A percentile compares a stretch with the other conserved stretches of the same genome.
Evolutionary conservation across 1,140 invertebrate species (phyloP).

Genomic region (Proctacanthus coquilletti): DNA sequence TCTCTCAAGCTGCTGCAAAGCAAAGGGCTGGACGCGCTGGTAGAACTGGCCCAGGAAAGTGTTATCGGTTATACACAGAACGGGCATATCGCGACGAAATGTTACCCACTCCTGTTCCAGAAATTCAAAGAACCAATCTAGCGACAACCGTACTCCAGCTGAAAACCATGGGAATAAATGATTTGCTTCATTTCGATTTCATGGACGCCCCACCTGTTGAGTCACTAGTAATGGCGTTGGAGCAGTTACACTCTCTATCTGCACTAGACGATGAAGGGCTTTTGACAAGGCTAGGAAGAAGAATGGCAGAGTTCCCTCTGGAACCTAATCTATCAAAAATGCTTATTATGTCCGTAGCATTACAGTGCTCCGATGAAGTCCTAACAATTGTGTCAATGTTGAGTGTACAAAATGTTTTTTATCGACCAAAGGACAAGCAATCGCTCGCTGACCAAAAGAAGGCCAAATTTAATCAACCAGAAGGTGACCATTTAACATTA

Average conservation of each 20-base stretch:
- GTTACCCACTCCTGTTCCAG: conserved; percentile 96
- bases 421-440: conserved; percentile 93
- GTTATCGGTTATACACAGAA: conserved; percentile 96
- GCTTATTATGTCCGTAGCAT: conserved; percentile 96
- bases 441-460: conserved; percentile 97
- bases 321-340: conserved; percentile 99
- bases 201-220: conserved; percentile 99
- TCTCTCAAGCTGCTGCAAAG: conserved; percentile 96
- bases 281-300: conserved; percentile 78
- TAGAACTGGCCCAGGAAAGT: conserved; percentile 93
- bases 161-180: conserved; percentile 99
- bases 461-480: conserved; percentile 96
- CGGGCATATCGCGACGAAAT: conserved; percentile 97
- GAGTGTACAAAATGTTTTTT: conserved; percentile 98
- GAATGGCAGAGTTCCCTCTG: conserved; percentile 98
- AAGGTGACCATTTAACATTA: conserved; percentile 95
- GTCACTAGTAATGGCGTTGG: conserved; percentile 91
- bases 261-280: conserved; percentile 95
- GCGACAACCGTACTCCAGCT: conserved; percentile 89
- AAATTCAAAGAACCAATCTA: conserved; percentile 97
- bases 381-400: conserved; percentile 98
- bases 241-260: conserved; percentile 91
- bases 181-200: conserved; percentile 98
- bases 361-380: conserved; percentile 98
- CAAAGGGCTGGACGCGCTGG: conserved; percentile 93